phyloP scores from a whole-genome alignment of 2,113 vertebrate genomes.

The Mus spicilegus region DNA sequence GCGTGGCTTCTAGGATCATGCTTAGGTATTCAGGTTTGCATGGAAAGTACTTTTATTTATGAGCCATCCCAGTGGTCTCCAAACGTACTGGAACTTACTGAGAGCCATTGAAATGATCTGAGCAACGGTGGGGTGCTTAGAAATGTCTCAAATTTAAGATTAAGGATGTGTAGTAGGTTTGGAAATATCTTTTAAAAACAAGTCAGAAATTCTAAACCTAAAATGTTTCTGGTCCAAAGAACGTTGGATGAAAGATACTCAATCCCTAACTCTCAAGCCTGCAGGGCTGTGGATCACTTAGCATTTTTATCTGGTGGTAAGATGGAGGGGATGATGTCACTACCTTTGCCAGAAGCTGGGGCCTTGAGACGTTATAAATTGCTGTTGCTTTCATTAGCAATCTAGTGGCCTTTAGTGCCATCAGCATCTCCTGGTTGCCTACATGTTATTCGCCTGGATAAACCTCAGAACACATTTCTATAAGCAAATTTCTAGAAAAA shows the following conservation, averaged over 20 bases:
- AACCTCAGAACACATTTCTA: slow-evolving; percentile 45
- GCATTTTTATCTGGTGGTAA: background rate
- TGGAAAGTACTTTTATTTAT: background rate
- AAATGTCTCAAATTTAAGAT: background rate
- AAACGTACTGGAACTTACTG: background rate
- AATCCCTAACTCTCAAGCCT: background rate
- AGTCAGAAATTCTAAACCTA: background rate
- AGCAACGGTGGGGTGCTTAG: background rate
- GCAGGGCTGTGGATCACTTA: background rate
- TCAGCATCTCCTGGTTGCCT: background rate
- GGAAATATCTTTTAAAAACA: background rate
- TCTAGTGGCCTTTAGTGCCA: background rate
- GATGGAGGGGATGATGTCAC: background rate
- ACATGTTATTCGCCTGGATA: slow-evolving; percentile 6
- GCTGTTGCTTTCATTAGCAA: background rate
- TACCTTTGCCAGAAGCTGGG: background rate
- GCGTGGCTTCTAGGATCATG: background rate
- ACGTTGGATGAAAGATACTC: background rate
- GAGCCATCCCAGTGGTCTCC: background rate
- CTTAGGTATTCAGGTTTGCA: background rate
- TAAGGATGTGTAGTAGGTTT: background rate
- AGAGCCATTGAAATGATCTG: background rate
- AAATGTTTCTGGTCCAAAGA: background rate
- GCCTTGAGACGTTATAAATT: background rate
- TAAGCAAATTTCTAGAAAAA: background rate